Conservation (phyloP, 2,113 vertebrate genomes). For the Dolichallabes microphthalmus region DNA sequence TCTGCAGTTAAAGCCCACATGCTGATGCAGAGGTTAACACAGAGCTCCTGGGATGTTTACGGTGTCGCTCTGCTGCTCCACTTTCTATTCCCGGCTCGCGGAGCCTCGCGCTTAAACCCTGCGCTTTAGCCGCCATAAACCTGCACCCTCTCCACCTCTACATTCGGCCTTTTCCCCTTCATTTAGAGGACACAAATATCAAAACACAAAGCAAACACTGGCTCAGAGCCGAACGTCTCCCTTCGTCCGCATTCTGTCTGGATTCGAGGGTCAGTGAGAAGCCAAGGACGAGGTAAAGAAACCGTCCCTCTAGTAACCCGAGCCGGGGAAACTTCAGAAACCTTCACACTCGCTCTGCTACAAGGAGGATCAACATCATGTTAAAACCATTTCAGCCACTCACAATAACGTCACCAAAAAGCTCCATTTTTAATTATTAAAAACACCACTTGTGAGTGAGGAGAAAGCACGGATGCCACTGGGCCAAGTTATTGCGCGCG, state of each 20-base stretch:
- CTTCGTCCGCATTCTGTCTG: background rate
- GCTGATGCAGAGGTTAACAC: background rate
- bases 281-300: constrained; percentile 26
- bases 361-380: background rate
- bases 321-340: background rate
- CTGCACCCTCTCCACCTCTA: constrained; percentile 18
- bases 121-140: constrained; percentile 44
- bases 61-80: constrained; percentile 16
- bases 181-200: background rate
- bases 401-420: too few relatives aligned
- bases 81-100: constrained; percentile 51
- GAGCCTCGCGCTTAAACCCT: constrained; percentile 42
- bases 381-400: background rate
- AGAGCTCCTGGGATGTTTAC: background rate
- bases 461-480: too few relatives aligned
- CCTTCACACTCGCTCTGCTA: background rate
- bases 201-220: background rate
- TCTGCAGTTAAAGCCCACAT: background rate
- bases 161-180: constrained; percentile 39
- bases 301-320: background rate
- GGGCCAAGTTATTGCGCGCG: background rate
- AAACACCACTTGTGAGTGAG: background rate
- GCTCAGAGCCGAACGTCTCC: background rate
- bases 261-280: background rate
- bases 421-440: background rate